Percentiles rank a stretch among this genome's conserved stretches.
Conservation (phyloP, 92 coral and sea anemone genomes). For the Bergia sp. region DNA sequence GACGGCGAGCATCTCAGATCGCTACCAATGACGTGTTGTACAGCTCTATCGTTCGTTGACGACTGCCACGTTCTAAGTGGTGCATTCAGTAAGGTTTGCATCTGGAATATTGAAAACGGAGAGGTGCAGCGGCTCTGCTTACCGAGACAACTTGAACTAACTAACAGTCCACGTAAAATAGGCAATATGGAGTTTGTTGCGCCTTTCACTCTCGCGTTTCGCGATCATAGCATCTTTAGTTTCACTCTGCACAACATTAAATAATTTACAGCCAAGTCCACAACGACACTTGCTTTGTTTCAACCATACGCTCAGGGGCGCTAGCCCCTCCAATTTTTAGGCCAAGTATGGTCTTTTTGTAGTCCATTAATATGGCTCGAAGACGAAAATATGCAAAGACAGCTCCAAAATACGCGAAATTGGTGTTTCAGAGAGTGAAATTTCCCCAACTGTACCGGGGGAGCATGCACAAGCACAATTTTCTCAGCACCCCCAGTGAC, state of each 20-base stretch:
- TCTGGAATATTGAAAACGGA: neutral
- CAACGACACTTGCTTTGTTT: no score
- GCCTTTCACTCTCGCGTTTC: neutral
- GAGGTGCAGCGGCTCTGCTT: neutral
- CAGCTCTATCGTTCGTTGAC: slow-evolving; percentile 1
- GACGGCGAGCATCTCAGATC: neutral
- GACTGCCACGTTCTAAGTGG: neutral
- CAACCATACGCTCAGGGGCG: no score
- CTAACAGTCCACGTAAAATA: neutral
- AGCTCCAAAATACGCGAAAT: no score
- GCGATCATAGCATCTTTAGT: neutral
- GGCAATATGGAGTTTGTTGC: neutral
- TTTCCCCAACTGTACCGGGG: no score
- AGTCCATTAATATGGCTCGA: no score
- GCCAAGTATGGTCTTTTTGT: no score
- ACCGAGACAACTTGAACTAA: neutral
- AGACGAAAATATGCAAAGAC: no score
- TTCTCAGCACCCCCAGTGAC: no score
- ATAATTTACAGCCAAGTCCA: neutral
- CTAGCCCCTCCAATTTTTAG: no score
- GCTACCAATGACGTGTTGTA: neutral
- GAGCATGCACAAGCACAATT: no score
- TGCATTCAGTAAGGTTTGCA: neutral
- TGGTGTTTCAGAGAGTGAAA: no score
- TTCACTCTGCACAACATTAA: neutral